These are phyloP conservation scores for Moxostoma hubbsi DNA, from an alignment of 2,797 vertebrate genomes.

Conservation along the genomic window DNA sequence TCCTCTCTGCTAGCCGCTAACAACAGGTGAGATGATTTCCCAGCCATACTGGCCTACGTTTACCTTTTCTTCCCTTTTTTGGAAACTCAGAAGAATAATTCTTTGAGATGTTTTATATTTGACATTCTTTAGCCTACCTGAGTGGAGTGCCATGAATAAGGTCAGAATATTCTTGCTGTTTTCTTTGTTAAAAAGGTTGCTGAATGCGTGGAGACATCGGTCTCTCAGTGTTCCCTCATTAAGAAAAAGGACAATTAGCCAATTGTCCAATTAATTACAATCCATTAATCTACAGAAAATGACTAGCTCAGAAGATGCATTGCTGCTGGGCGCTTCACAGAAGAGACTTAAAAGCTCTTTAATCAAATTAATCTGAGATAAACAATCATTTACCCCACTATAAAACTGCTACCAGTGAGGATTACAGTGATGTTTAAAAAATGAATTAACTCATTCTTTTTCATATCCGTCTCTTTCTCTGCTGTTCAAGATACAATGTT, in stretches of 20 bases:
- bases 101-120: constrained; percentile 27
- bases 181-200: constrained; percentile 54
- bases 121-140: constrained; percentile 17
- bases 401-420: constrained; percentile 74
- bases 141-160: background rate
- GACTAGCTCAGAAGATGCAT: constrained; percentile 68
- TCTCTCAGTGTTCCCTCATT: constrained; percentile 72
- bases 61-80: constrained; percentile 23
- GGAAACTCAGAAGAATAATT: constrained; percentile 31
- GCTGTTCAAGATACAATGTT: too few species aligned
- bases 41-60: constrained; percentile 22
- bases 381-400: constrained; percentile 74
- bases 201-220: constrained; percentile 60
- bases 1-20: constrained; percentile 51
- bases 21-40: constrained; percentile 50
- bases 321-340: constrained; percentile 70
- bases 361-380: constrained; percentile 81
- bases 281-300: constrained; percentile 76
- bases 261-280: constrained; percentile 80
- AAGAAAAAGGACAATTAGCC: constrained; percentile 76
- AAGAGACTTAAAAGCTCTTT: constrained; percentile 76
- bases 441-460: constrained; percentile 52
- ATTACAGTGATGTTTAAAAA: constrained; percentile 74
- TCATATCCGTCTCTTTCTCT: background rate
- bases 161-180: constrained; percentile 35